Base-by-base conservation (phyloP, 2,888 invertebrate genomes). In the Molorchus minor region DNA sequence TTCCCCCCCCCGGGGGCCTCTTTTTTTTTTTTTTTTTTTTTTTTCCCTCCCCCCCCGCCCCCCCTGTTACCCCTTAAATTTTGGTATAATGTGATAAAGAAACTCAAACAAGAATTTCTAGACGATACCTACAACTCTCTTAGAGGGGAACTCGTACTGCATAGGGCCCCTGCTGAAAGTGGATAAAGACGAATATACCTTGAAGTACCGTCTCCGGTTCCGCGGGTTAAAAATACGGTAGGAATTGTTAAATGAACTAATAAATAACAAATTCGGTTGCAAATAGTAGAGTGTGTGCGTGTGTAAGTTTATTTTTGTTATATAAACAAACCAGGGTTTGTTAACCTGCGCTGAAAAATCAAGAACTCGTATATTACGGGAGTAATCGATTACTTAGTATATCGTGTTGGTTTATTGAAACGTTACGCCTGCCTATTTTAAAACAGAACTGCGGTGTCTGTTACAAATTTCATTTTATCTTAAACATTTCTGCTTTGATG, bases 241-340 rank as follows among this genome's bases (percentile, higher is more conserved):
- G 8, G 25, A 5, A 3, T 33, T 10, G 33, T 33, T 33, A 33
- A 33, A 33, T 33, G n/a, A n/a, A n/a, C n/a, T 12, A 5, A 38
- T 40, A 10, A 49, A 36, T 17, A 49, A 38, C 36, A 38, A 38
- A 49, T 36, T 49, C 21, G 7, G 38, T 38, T 3, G 38, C 38
- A 40, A 49, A 49, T 49, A 36, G 25, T 49, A 25, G 47, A 36
- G 25, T 49, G 49, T 5, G 49, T 49, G 38, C 21, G 25, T 49
- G 49, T 5, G 49, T 49, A 49, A 38, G 49, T 49, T 49, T 49
- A 49, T 49, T 49, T 49, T 49, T 16, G 51, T 54, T 16, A n/a
- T 54, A 56, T 57, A 62, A 62, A 62, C 57, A 62, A 62, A 59
- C 47, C 21, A 15, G 16, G 33, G 59, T 62, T 62, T 62, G 47